These are phyloP conservation scores for Semicossyphus pulcher DNA, from an alignment of 2,113 vertebrate genomes.

Conservation along the genomic window DNA sequence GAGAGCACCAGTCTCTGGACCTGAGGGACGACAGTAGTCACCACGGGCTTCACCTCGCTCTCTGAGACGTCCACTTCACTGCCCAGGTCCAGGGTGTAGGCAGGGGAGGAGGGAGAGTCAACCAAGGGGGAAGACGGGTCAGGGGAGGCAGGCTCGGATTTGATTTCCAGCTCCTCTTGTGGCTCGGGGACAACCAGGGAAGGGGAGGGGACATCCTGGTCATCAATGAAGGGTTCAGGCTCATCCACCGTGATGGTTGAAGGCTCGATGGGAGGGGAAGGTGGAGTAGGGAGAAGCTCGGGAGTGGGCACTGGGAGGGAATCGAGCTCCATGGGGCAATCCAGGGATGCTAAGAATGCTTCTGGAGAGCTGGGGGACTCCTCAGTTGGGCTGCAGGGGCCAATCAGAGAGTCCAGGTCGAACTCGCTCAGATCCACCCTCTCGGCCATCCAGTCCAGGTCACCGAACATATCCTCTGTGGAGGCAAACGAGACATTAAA, in stretches of 20 bases:
- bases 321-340: slow-evolving; percentile 75
- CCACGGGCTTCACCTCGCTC: slow-evolving; percentile 64
- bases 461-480: slow-evolving; percentile 88
- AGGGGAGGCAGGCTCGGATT: slow-evolving; percentile 77
- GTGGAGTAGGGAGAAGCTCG: slow-evolving; percentile 18
- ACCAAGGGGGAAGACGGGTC: slow-evolving; percentile 30
- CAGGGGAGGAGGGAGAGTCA: slow-evolving; percentile 68
- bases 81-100: slow-evolving; percentile 80
- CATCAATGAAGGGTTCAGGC: slow-evolving; percentile 10
- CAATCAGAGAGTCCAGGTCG: slow-evolving; percentile 90
- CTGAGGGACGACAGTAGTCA: slow-evolving; percentile 48
- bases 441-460: slow-evolving; percentile 96
- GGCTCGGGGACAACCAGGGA: slow-evolving; percentile 66
- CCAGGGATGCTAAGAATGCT: slow-evolving; percentile 83
- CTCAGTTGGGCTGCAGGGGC: slow-evolving; percentile 86
- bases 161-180: slow-evolving; percentile 80
- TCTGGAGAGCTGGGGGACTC: slow-evolving; percentile 85
- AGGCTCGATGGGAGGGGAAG: slow-evolving; percentile 5
- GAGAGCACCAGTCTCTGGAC: slow-evolving; percentile 75
- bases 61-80: slow-evolving; percentile 82
- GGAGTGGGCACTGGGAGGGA: slow-evolving; percentile 49
- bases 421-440: slow-evolving; percentile 92
- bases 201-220: slow-evolving; percentile 48
- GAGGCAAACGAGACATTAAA: rapidly evolving
- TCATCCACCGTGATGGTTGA: slow-evolving; percentile 7